Percentiles rank a stretch among this genome's conserved stretches.
phyloP scores from a whole-genome alignment of 2,888 invertebrate species.

The Chydorus sphaericus region DNA sequence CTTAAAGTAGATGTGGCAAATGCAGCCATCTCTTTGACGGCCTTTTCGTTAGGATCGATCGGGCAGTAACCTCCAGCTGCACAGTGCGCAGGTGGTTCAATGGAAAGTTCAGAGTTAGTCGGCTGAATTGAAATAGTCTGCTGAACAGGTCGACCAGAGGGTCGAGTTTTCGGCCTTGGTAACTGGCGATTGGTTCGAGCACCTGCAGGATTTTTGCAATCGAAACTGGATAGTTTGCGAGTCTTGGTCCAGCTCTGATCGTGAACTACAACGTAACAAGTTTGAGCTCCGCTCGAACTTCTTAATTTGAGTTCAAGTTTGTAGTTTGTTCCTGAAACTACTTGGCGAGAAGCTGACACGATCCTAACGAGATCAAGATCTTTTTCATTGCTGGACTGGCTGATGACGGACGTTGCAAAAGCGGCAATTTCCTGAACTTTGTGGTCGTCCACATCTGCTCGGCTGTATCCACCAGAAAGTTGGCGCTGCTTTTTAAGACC shows the following conservation, averaged over 20 bases:
- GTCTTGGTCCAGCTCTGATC: constrained; percentile 3
- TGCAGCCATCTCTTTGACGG: neutral
- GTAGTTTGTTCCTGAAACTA: constrained; percentile 13
- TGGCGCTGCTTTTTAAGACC: neutral
- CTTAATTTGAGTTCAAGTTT: neutral
- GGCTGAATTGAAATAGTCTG: neutral
- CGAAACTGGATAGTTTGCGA: neutral
- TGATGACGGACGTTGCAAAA: constrained; percentile 21
- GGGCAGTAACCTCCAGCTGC: neutral
- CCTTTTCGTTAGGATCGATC: neutral
- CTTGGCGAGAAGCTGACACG: constrained; percentile 21
- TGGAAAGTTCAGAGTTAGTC: constrained; percentile 1
- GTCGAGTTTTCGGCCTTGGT: constrained; percentile 23
- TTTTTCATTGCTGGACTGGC: constrained; percentile 22
- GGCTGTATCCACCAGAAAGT: constrained; percentile 17
- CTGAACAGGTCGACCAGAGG: neutral
- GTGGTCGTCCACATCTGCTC: constrained; percentile 19
- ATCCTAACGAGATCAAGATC: constrained; percentile 22
- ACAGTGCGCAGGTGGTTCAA: neutral
- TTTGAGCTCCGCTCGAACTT: neutral
- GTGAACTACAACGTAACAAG: neutral
- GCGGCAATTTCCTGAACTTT: constrained; percentile 21
- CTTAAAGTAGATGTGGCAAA: neutral
- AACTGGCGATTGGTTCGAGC: constrained; percentile 40
- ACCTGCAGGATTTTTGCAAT: constrained; percentile 36